Base-by-base conservation (phyloP, 2,113 vertebrate genomes). In the Tyrannus savana region DNA sequence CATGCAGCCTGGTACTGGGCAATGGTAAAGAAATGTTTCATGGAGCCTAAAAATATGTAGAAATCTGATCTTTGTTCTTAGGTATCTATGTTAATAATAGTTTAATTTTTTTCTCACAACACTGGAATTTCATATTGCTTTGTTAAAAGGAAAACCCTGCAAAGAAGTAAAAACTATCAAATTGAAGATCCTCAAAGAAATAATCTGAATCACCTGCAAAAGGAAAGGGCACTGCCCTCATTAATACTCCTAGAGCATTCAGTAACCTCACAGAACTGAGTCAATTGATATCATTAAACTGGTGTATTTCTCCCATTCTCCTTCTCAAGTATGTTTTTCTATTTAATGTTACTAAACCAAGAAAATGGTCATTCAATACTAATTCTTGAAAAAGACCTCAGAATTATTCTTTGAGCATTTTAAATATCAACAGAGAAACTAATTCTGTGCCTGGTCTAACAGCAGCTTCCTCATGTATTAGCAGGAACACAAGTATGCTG, bases 351-450 rank as follows among this genome's bases (percentile, higher is more conserved):
- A 79, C 69, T 90, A 94, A 90, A 85, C 14, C 49, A 93, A 46
- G 22, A 87, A 93, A 94, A 88, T 17, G 4, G 69, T 96, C 46
- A 72, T 89, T 96, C 52, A 92, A 92, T 46, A 92, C 53, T 58
- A 71, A 84, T 88, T 91, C 25, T 86, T 84, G n/a, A 77, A 96
- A 94, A 95, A 79, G 35, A 50, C 44, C 89, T 90, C 41, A 89
- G 69, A 96, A 95, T 86, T 74, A 94, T 86, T 96, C 53, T 95
- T 95, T 96, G 72, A 95, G 92, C 30, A 91, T 89, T 87, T 94
- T 88, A 91, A 94, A 95, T 59, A 94, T 23, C 37, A 58, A 46
- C 11, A 66, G 39, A 71, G 10, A 83, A 87, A 5, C 21, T 80
- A 74, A 87, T 79, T 63, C 46, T 69, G 19, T 10, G 11, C 72